A percentile compares a stretch with the other conserved stretches of the same genome.
Evolutionary conservation across 2,797 vertebrate genomes (phyloP).

Genomic region (Enteromius mattozi): DNA sequence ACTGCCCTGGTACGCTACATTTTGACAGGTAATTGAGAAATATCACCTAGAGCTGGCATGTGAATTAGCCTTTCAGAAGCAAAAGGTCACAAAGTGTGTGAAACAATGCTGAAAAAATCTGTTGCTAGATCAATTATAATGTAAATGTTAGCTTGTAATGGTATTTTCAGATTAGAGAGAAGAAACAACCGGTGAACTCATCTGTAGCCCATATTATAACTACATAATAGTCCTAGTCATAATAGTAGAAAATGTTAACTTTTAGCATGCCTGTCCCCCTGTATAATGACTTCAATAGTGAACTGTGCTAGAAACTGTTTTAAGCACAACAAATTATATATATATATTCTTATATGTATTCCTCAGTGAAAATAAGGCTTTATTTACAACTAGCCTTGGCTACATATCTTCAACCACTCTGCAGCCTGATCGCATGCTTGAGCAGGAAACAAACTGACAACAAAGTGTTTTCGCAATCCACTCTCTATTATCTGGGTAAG

Average conservation of each 20-base stretch:
- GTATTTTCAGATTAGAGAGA: neutral
- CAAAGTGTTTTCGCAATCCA: neutral
- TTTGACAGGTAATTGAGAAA: neutral
- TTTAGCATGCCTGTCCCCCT: neutral
- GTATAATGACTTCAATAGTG: neutral
- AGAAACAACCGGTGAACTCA: neutral
- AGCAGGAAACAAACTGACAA: neutral
- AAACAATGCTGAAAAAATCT: neutral
- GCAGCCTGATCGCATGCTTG: neutral
- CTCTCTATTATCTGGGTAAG: neutral
- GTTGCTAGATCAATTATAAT: neutral
- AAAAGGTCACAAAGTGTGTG: neutral
- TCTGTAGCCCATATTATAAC: neutral
- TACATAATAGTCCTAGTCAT: neutral
- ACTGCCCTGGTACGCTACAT: neutral
- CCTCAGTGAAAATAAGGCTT: neutral
- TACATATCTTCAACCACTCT: neutral
- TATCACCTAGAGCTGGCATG: neutral
- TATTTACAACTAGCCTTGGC: constrained; percentile 1
- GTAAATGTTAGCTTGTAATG: neutral
- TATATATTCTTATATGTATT: neutral
- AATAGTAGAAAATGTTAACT: neutral
- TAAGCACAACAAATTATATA: neutral
- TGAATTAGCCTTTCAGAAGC: neutral
- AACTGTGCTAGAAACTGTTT: neutral